Percentiles rank a stretch among this genome's conserved stretches.
Conservation (phyloP, 2,113 vertebrate species). For the Pelobates fuscus region DNA sequence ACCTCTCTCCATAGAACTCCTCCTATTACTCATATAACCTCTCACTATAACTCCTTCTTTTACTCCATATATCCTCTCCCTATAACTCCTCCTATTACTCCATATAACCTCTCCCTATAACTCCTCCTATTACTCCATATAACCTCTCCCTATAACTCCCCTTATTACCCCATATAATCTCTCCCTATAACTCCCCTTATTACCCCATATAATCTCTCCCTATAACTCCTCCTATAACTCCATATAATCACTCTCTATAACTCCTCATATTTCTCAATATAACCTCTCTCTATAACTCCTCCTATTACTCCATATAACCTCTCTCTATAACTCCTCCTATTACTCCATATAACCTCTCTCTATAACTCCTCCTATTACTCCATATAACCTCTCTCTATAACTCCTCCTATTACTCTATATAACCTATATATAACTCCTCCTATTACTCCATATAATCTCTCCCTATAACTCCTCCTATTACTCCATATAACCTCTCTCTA, state of each 20-base stretch:
- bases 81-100: neutral
- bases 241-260: neutral
- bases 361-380: neutral
- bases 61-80: constrained; percentile 4
- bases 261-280: neutral
- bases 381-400: neutral
- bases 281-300: neutral
- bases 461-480: constrained; percentile 1
- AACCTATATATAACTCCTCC: neutral
- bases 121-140: neutral
- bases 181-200: neutral
- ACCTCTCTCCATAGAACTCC: neutral
- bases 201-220: neutral
- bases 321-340: neutral
- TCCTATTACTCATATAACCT: neutral
- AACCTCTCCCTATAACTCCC: neutral
- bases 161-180: neutral
- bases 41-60: neutral
- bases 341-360: neutral
- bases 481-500: neutral
- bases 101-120: no score
- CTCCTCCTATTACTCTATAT: neutral
- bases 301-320: constrained; percentile 11
- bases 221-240: neutral
- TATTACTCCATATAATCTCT: constrained; percentile 7